Conservation (phyloP, 2,888 invertebrate genomes). For the Zaprionus bogoriensis region DNA sequence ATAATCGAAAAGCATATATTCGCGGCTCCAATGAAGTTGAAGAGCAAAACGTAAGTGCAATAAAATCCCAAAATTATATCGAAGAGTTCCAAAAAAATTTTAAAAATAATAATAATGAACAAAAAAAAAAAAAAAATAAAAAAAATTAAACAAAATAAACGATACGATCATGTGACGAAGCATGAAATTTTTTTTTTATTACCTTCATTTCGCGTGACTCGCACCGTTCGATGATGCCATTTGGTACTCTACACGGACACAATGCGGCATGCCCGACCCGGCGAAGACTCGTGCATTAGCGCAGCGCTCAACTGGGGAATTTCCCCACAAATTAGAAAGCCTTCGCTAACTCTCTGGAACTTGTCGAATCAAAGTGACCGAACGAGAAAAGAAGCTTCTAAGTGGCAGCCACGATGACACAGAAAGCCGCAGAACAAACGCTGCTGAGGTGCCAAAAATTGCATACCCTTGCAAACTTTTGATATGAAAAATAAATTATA, state of each 20-base stretch:
- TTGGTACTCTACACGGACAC: background rate
- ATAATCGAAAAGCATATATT: too few relatives aligned
- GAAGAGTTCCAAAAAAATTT: background rate
- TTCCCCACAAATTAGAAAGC: background rate
- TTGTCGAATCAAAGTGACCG: background rate
- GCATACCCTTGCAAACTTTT: background rate
- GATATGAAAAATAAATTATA: background rate
- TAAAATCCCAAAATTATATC: background rate
- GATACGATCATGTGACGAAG: slow-evolving; percentile 1
- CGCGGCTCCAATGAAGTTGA: too few relatives aligned
- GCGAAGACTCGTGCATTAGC: background rate
- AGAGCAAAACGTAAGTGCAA: background rate
- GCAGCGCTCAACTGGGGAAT: background rate
- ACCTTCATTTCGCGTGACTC: slow-evolving; percentile 25
- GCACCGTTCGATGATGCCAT: slow-evolving; percentile 9
- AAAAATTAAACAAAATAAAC: background rate
- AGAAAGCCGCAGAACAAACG: background rate
- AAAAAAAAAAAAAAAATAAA: background rate
- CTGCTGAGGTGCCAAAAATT: background rate
- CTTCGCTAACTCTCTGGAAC: background rate
- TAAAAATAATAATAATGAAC: background rate
- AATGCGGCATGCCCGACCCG: background rate
- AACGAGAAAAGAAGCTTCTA: background rate
- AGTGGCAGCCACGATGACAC: background rate
- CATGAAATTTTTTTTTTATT: slow-evolving; percentile 16